A percentile compares a stretch with the other conserved stretches of the same genome.
Conservation (phyloP, 2,797 vertebrate genomes). For the Ciconia nigra region DNA sequence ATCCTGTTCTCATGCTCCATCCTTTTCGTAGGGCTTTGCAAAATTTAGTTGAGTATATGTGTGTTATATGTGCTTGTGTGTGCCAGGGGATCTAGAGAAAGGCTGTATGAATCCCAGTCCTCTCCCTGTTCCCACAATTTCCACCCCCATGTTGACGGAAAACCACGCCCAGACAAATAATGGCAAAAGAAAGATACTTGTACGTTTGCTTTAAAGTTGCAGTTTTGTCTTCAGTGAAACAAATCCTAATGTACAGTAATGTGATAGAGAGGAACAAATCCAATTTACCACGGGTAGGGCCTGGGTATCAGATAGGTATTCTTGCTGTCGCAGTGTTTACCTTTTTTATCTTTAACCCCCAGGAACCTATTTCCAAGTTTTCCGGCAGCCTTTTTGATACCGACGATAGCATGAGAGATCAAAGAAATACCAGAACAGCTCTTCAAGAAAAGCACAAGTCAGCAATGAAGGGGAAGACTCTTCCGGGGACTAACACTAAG, state of each 20-base stretch:
- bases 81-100: not conserved
- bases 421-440: conserved; percentile 45
- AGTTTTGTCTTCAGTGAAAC: not conserved
- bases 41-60: not conserved
- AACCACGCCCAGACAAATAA: not conserved
- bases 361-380: conserved; percentile 70
- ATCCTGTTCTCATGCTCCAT: not conserved
- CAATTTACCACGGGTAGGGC: fast-evolving
- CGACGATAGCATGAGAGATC: not conserved
- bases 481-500: not conserved
- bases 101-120: not conserved
- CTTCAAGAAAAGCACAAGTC: conserved; percentile 65
- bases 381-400: conserved; percentile 56
- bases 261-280: not conserved
- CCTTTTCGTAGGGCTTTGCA: not conserved
- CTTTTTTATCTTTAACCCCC: conserved; percentile 5
- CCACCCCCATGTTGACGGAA: not conserved
- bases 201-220: not conserved
- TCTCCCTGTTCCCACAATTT: not conserved
- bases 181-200: not conserved
- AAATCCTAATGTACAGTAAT: not conserved
- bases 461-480: conserved; percentile 20
- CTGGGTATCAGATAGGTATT: not conserved
- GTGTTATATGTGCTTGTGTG: not conserved
- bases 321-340: not conserved